These are phyloP conservation scores for Zaprionus nigranus DNA, from an alignment of 1,140 invertebrate genomes.

Conservation along the genomic window DNA sequence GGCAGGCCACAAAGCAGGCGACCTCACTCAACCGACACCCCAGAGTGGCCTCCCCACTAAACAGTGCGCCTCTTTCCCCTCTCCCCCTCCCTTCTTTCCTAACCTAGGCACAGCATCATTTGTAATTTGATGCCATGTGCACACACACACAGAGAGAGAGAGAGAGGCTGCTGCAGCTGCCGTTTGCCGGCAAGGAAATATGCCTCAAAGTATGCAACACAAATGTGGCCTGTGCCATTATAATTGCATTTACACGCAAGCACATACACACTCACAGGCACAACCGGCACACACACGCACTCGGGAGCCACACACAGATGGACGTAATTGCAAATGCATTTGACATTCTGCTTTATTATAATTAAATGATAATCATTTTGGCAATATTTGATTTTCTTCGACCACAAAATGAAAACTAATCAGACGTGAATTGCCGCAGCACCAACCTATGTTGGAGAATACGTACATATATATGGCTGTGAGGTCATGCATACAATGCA, in stretches of 20 bases:
- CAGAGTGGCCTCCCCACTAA: background rate
- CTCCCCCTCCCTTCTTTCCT: background rate
- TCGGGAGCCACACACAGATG: slow-evolving; percentile 12
- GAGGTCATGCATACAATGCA: background rate
- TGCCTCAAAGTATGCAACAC: slow-evolving; percentile 78
- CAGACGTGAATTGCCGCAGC: slow-evolving; percentile 42
- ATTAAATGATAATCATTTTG: slow-evolving; percentile 82
- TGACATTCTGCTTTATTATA: slow-evolving; percentile 74
- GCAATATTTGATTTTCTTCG: slow-evolving; percentile 68
- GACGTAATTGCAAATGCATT: slow-evolving; percentile 58
- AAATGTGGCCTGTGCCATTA: slow-evolving; percentile 75
- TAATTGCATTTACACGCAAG: slow-evolving; percentile 61
- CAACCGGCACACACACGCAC: slow-evolving; percentile 13
- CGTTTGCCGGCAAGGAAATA: slow-evolving; percentile 57
- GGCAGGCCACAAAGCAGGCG: slow-evolving; percentile 63
- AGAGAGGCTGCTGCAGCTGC: slow-evolving; percentile 16
- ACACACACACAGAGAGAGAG: background rate
- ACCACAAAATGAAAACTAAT: slow-evolving; percentile 54
- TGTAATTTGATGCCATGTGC: slow-evolving; percentile 69
- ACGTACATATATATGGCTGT: background rate
- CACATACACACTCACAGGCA: slow-evolving; percentile 19
- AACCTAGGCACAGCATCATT: slow-evolving; percentile 59
- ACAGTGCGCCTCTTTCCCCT: too few species aligned
- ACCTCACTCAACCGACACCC: slow-evolving; percentile 23
- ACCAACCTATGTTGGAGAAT: background rate